Evolutionary conservation across 2,113 vertebrate species (phyloP), one percentile per base, ranked within the genome.

Genomic region (Corynorhinus townsendii): DNA sequence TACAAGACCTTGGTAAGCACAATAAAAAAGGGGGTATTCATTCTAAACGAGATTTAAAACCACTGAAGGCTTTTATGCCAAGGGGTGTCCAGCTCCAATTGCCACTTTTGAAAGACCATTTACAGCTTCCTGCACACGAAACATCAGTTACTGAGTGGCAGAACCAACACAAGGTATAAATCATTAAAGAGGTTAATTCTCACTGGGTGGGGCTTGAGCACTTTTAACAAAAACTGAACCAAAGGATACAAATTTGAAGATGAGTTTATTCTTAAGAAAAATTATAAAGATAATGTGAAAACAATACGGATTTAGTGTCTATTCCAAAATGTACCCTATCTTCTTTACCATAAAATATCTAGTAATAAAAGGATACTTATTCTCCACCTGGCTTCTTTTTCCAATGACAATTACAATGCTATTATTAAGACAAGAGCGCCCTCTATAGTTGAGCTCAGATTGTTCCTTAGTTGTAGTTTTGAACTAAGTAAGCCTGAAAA

Each of bases 371-470:
- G 15, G 3, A 28, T 22, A 45, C 3, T 19, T 62, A 17, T 22
- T 24, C 11, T 17, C 20, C n/a, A 8, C 38, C 12, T 0, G 1
- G 4, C 76, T 30, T 52, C 49, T 62, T 43, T 83, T 10, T 16
- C 80, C 40, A 76, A 8, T 1, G 2, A 14, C n/a, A 26, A 15
- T 3, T 4, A 38, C 19, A 43, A 45, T 33, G 33, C 81, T 62
- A 95, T 97, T 95, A 94, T n/a, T 96, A 75, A 96, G 52, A 92
- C 96, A 93, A 14, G 86, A 4, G 73, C 69, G 69, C 97, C 96
- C 97, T 95, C 97, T 97, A 96, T 83, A 86, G 96, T 62, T 91
- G 3, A 83, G 6, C 69, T 73, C 76, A 91, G 86, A 95, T 76
- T 95, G 89, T 86, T 59, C 26, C 43, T 68, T 54, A 30, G 45